A percentile compares a stretch with the other conserved stretches of the same genome.
Evolutionary conservation across 92 coral and sea anemone genomes (phyloP).

Genomic region (Ricordea florida): DNA sequence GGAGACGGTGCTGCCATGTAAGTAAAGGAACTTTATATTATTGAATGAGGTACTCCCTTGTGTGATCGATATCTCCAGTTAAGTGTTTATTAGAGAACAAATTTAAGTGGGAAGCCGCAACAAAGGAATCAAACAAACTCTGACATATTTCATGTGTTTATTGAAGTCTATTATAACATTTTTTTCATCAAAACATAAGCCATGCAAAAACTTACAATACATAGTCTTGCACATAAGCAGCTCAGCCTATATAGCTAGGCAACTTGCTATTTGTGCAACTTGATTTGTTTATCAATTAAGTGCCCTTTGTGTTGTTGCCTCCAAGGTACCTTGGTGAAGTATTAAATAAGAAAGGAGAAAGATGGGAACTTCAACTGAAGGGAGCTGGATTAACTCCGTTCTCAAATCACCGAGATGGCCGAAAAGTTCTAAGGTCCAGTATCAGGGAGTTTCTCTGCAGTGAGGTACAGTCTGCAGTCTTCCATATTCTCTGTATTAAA

Average conservation of each 20-base stretch:
- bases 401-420: conserved; percentile 93
- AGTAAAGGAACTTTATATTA: no score
- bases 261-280: no score
- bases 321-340: conserved; percentile 95
- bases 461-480: conserved; percentile 61
- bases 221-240: no score
- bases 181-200: neutral
- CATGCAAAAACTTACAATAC: neutral
- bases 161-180: neutral
- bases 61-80: neutral
- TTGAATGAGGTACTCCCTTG: no score
- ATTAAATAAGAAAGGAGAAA: conserved; percentile 68
- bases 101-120: no score
- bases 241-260: no score
- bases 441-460: conserved; percentile 95
- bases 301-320: neutral
- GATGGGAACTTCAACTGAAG: conserved; percentile 98
- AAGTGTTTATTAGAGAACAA: neutral
- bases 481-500: neutral
- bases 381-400: conserved; percentile 97
- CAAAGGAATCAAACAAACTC: no score
- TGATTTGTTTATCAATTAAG: neutral
- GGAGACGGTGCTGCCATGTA: conserved; percentile 99
- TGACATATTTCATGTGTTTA: neutral
- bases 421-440: conserved; percentile 91